Base-by-base conservation (phyloP, 2,888 invertebrate species). In the Beris chalybata region DNA sequence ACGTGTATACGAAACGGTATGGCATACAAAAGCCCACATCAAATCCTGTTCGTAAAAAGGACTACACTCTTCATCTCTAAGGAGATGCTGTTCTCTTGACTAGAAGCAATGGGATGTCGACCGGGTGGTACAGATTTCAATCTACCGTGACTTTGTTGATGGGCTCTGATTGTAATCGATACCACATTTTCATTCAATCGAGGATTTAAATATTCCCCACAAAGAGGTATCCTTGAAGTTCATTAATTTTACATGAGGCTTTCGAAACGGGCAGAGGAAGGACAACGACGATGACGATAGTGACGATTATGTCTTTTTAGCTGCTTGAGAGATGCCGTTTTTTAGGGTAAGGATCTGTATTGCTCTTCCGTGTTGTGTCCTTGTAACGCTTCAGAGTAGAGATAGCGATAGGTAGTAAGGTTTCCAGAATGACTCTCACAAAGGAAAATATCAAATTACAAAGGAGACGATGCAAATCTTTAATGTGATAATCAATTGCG, bases 141-240 rank as follows among this genome's bases (percentile, higher is more conserved):
- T 67, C 59, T 59, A 31, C 54, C 59, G 54, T 64, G 67, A 59
- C 57, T 52, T 59, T 67, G 67, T 54, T 67, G 67, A 65, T 67
- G 67, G 64, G 59, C 29, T 52, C 55, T 61, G 68, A 65, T 65
- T 68, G 68, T 65, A 68, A 68, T 68, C 68, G 68, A 68, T 68
- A 65, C 68, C 58, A 56, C 64, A 67, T 58, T 38, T 59, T 65
- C 65, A 68, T 68, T 68, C 65, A 68, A 61, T 65, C 61, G 45
- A 53, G 64, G 64, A 64, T 64, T 64, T 64, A 64, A 64, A 64
- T 64, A 64, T 64, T 53, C 52, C 44, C 54, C 13, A 64, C 53
- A 64, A 64, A 64, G 64, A 53, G 54, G 64, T 44, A 54, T 54
- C 53, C 47, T 45, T 45, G 44, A 45, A 54, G 31, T 53, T 64